Conservation (phyloP, 2,113 vertebrate species). For the Mastomys coucha region DNA sequence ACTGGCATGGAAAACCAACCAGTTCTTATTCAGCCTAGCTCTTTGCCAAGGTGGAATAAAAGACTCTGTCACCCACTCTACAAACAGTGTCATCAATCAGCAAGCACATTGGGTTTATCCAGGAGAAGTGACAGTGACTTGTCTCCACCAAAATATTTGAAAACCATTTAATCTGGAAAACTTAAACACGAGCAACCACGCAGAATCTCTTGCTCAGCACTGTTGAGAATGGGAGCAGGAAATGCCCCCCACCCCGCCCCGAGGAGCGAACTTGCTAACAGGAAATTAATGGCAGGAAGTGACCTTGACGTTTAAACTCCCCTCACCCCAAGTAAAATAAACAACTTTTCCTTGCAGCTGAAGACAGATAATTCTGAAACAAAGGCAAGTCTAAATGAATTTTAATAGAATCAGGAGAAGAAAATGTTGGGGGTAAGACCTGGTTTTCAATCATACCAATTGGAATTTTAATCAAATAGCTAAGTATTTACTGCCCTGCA, state of each 20-base stretch:
- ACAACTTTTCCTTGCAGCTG: slow-evolving; percentile 67
- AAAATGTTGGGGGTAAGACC: neutral
- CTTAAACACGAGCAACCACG: slow-evolving; percentile 13
- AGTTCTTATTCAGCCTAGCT: neutral
- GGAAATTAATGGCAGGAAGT: slow-evolving; percentile 79
- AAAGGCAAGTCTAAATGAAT: slow-evolving; percentile 49
- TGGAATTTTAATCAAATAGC: neutral
- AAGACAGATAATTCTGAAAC: slow-evolving; percentile 69
- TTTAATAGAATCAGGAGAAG: slow-evolving; percentile 56
- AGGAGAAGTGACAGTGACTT: neutral
- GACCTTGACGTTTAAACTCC: slow-evolving; percentile 61
- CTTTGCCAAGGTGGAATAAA: neutral
- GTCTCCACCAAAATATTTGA: slow-evolving; percentile 14
- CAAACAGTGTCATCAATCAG: neutral
- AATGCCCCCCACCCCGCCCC: slow-evolving; percentile 32
- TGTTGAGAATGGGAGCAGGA: slow-evolving; percentile 65
- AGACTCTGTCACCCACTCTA: neutral
- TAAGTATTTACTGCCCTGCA: neutral
- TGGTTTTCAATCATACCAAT: neutral
- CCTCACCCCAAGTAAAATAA: slow-evolving; percentile 59
- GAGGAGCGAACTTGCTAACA: slow-evolving; percentile 53
- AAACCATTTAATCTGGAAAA: neutral
- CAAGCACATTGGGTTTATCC: neutral
- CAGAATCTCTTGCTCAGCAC: slow-evolving; percentile 46
- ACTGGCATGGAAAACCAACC: neutral